Evolutionary conservation across 2,888 invertebrate genomes (phyloP).

Genomic region (Bimastos eiseni): DNA sequence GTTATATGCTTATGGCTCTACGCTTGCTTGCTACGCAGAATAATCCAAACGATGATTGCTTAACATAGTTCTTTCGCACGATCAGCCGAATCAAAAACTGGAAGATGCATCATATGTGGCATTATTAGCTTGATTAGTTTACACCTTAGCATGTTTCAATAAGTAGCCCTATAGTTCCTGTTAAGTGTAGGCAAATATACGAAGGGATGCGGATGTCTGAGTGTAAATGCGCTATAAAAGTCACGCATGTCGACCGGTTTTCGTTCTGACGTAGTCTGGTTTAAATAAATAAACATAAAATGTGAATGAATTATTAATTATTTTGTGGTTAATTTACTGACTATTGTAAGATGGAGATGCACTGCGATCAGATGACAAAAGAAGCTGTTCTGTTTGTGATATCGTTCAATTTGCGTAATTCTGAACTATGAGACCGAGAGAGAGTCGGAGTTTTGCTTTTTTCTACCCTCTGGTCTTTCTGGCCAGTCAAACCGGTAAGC

Average conservation of each 20-base stretch:
- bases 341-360: neutral
- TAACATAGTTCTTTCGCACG: neutral
- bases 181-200: neutral
- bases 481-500: constrained; percentile 13
- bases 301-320: constrained; percentile 23
- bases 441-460: neutral
- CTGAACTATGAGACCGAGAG: neutral
- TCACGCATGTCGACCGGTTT: neutral
- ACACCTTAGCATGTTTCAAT: neutral
- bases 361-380: neutral
- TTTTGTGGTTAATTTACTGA: neutral
- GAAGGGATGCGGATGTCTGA: neutral
- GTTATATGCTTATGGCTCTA: neutral
- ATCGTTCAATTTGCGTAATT: constrained; percentile 13
- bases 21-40: neutral
- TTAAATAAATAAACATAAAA: constrained; percentile 25
- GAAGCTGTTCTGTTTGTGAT: neutral
- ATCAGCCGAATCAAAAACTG: neutral
- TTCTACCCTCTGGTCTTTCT: neutral
- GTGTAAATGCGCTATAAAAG: neutral
- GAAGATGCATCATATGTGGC: neutral
- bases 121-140: neutral
- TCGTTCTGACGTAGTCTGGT: constrained; percentile 19
- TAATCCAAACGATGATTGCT: neutral
- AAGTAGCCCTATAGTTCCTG: neutral